Base-by-base conservation (phyloP, 1,140 invertebrate genomes). In the Trachymyrmex septentrionalis region DNA sequence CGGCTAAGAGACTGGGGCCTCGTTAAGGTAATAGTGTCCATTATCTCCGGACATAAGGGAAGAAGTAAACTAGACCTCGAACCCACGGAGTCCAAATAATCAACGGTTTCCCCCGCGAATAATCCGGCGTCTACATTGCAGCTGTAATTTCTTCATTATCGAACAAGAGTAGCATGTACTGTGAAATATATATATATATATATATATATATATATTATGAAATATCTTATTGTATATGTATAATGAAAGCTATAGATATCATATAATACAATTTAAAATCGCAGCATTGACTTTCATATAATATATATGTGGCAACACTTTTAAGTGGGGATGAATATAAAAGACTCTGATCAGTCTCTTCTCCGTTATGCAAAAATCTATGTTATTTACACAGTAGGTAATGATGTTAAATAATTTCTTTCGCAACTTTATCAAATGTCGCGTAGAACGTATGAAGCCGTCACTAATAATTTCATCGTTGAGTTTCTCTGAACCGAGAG, bases 21-120 rank as follows among this genome's bases (percentile, higher is more conserved):
- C 94, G 92, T 94, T 94, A 93, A 94, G 93, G 92, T 94, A 95
- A 94, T 94, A 93, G 94, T 94, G 92, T 93, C 93, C 94, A 94
- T 94, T 95, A 94, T 94, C 93, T 93, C 88, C 69, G 90, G 75
- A 88, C 90, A 92, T 92, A 92, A 92, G 91, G 90, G 92, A 94
- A 94, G 93, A 95, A 94, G 92, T 93, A 93, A 94, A 94, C 86
- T 93, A 94, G 92, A 93, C 88, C 87, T 85, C 87, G 88, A 92
- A 92, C 85, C 75, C 88, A 87, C 73, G 81, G 73, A 87, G 66
- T 78, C 71, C 88, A 91, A 90, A 93, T 94, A 94, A 93, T 94
- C 93, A 92, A 90, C 92, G 91, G 86, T 78, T 44, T 87, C 71
- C 87, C 86, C 71, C 75, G 78, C 87, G 76, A 92, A 89, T 87